phyloP scores from a whole-genome alignment of 2,113 vertebrate species.

The Chionodraco myersi region DNA sequence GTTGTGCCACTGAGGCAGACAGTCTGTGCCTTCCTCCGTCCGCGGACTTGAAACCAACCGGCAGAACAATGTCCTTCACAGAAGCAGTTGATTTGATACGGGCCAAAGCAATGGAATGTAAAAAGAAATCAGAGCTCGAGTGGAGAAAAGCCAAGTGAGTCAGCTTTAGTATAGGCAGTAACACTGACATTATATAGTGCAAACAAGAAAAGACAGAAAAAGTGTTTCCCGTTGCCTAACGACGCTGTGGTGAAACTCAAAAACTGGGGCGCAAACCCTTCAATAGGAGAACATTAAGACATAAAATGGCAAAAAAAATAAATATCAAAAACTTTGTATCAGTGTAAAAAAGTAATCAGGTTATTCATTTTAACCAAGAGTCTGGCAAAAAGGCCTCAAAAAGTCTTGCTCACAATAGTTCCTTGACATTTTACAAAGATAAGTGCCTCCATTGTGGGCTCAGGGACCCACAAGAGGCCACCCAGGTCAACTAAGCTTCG shows the following conservation, averaged over 20 bases:
- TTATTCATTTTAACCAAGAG: constrained; percentile 97
- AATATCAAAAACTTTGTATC: constrained; percentile 99
- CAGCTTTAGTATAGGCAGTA: constrained; percentile 92
- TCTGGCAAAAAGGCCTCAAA: constrained; percentile 99
- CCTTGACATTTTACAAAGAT: constrained; percentile 91
- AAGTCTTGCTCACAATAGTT: constrained; percentile 91
- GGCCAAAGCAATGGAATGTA: constrained; percentile 65
- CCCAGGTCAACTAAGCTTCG: background rate
- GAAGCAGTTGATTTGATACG: constrained; percentile 52
- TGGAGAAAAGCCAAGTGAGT: constrained; percentile 75
- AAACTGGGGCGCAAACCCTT: constrained; percentile 94
- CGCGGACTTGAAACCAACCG: constrained; percentile 31
- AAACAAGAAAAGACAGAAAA: constrained; percentile 91
- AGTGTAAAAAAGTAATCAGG: constrained; percentile 99
- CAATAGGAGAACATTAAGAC: constrained; percentile 99
- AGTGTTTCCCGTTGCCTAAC: constrained; percentile 79
- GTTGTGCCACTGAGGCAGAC: constrained; percentile 40
- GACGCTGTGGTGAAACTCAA: constrained; percentile 85
- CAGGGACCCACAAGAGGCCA: constrained; percentile 5
- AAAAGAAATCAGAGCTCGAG: constrained; percentile 75
- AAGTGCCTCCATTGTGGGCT: constrained; percentile 81
- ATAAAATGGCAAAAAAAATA: constrained; percentile 99
- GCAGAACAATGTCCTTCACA: constrained; percentile 47
- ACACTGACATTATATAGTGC: constrained; percentile 98
- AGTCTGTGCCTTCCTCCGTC: constrained; percentile 17